A percentile compares a stretch with the other conserved stretches of the same genome.
Conservation (phyloP, 2,888 invertebrate genomes). For the Agrypnus murinus region DNA sequence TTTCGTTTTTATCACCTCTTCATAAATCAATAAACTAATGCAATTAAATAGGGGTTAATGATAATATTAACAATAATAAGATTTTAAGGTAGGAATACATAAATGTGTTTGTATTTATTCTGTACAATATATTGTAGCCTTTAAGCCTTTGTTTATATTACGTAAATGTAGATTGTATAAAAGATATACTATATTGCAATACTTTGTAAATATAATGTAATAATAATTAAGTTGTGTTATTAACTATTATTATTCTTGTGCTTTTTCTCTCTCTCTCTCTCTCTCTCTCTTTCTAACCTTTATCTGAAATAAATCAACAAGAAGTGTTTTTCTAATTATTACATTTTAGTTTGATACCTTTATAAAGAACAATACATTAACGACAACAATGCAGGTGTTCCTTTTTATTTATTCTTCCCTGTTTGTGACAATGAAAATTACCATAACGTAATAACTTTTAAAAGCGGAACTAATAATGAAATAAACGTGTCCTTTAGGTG, state of each 20-base stretch:
- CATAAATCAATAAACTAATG: conserved; percentile 44
- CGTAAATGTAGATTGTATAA: conserved; percentile 4
- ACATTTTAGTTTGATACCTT: too few species aligned
- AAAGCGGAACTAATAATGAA: conserved; percentile 41
- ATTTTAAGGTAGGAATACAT: conserved; percentile 5
- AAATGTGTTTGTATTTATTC: conserved; percentile 1
- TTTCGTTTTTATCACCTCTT: conserved; percentile 30
- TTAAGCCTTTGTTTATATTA: conserved; percentile 17
- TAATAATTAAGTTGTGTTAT: conserved; percentile 37
- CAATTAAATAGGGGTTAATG: conserved; percentile 37
- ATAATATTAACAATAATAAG: conserved; percentile 5
- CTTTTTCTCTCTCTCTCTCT: too few species aligned
- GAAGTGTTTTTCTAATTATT: too few species aligned
- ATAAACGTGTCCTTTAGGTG: conserved; percentile 41
- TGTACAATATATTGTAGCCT: conserved; percentile 10
- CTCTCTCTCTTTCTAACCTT: too few species aligned
- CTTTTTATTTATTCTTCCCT: conserved; percentile 18
- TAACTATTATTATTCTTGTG: conserved; percentile 17
- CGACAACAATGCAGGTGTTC: conserved; percentile 30
- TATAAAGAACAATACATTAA: too few species aligned
- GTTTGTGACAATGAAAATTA: conserved; percentile 34
- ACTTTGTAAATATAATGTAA: conserved; percentile 35
- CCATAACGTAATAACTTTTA: conserved; percentile 23
- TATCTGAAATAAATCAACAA: too few species aligned
- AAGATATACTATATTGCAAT: conserved; percentile 23